Evolutionary conservation across 2,888 invertebrate genomes (phyloP), one percentile per base, ranked within the genome.

Genomic region (Agrotis exclamationis): DNA sequence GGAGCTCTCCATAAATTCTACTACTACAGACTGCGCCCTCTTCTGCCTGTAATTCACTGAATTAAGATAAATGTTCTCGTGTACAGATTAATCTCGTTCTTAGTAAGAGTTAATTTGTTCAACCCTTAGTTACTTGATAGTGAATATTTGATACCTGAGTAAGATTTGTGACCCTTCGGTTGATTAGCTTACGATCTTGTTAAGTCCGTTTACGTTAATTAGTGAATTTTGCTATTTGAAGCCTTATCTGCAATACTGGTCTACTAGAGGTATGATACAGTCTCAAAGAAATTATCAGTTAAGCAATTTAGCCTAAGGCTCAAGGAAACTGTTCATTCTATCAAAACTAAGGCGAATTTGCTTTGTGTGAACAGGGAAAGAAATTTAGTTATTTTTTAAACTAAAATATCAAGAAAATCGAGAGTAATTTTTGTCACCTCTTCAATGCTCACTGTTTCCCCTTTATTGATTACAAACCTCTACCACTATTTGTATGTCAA

Each of bases 91-190:
- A 80, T 82, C 71, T 68, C 47, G 53, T 50, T 58, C 48, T 63
- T 57, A 48, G 22, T 72, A 59, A 59, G 68, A 72, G 75, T 79
- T 82, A 68, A 83, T 83, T 80, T 57, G 62, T 69, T 60, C 22
- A 73, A 73, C 70, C 82, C 70, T 69, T 68, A 24, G 76, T 79
- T 74, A 66, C 56, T 63, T 69, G 50, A 65, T 75, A 63, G 65
- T 83, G 63, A 82, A 85, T 83, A 71, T 81, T 85, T 85, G 69
- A 85, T 82, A 63, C 50, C 48, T 48, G 45, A 70, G 56, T 51
- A 54, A 63, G 68, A 75, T 77, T 71, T 66, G 75, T 51, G 44
- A 57, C 28, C 14, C 51, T 53, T 48, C 28, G 6, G 7, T 70
- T 76, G 50, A 82, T 79, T 77, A 59, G 28, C 6, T 65, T 45